These are phyloP conservation scores for Phoenoteleia sp. DNA, from an alignment of 2,888 invertebrate species.

Conservation along the genomic window DNA sequence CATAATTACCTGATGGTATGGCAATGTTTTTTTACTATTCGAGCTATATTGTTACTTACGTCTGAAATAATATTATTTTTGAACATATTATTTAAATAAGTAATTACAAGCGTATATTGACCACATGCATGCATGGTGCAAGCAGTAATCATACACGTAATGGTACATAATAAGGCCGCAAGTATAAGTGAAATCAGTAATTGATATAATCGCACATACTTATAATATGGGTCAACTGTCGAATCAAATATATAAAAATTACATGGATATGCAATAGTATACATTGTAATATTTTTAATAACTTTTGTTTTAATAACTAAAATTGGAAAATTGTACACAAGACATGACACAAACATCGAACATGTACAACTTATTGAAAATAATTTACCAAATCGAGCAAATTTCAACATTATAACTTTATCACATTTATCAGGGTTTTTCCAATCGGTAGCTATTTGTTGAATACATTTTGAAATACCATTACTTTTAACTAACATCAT, in stretches of 20 bases:
- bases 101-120: not conserved
- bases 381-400: not conserved
- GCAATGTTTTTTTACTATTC: no score
- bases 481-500: not conserved
- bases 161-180: not conserved
- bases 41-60: no score
- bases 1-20: no score
- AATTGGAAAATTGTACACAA: not conserved
- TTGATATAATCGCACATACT: conserved; percentile 3
- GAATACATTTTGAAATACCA: not conserved
- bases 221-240: not conserved
- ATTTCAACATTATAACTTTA: not conserved
- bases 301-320: not conserved
- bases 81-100: not conserved
- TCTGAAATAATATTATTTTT: not conserved
- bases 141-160: not conserved
- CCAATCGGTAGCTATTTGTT: conserved; percentile 22
- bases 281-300: not conserved
- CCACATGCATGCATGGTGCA: conserved; percentile 22
- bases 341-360: conserved; percentile 7
- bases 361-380: conserved; percentile 15
- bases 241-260: conserved; percentile 2
- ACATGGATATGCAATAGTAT: not conserved
- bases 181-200: not conserved
- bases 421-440: not conserved